phyloP scores from a whole-genome alignment of 1,140 invertebrate species.

The Coboldia fuscipes region DNA sequence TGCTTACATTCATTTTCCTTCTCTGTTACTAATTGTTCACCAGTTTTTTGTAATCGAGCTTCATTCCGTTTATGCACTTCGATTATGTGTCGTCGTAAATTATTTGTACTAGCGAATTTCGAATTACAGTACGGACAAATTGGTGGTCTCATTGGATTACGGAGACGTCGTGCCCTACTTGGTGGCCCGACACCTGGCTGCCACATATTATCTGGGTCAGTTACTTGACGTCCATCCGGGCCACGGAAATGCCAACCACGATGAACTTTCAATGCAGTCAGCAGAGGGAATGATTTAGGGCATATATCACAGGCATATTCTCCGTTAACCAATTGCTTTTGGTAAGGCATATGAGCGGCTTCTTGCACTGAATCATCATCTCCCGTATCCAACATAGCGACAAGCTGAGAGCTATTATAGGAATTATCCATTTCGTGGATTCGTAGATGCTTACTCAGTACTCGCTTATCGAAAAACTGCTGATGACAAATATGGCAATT shows the following conservation, averaged over 20 bases:
- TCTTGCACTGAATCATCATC: conserved; percentile 9
- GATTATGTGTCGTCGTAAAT: conserved; percentile 18
- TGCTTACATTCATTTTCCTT: conserved; percentile 11
- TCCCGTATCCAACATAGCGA: conserved; percentile 17
- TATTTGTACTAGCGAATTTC: conserved; percentile 20
- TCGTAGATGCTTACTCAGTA: conserved; percentile 18
- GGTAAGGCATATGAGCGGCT: conserved; percentile 17
- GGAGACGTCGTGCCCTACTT: conserved; percentile 1
- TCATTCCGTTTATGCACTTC: conserved; percentile 20
- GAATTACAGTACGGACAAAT: conserved; percentile 18
- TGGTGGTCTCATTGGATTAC: neutral
- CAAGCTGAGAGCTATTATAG: conserved; percentile 16
- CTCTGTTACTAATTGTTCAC: conserved; percentile 14
- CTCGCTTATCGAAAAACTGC: conserved; percentile 17
- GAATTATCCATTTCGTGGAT: conserved; percentile 12
- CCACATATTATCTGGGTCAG: conserved; percentile 5
- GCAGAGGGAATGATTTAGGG: conserved; percentile 18
- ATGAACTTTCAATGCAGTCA: conserved; percentile 22
- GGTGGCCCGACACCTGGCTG: conserved; percentile 1
- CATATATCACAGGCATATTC: conserved; percentile 21
- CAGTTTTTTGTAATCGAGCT: conserved; percentile 8
- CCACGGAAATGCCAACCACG: conserved; percentile 22
- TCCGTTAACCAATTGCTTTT: conserved; percentile 17
- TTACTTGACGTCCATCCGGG: conserved; percentile 23
- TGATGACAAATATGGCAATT: conserved; percentile 17